These are phyloP conservation scores for Phortica magna DNA, from an alignment of 2,888 invertebrate species.

Conservation along the genomic window DNA sequence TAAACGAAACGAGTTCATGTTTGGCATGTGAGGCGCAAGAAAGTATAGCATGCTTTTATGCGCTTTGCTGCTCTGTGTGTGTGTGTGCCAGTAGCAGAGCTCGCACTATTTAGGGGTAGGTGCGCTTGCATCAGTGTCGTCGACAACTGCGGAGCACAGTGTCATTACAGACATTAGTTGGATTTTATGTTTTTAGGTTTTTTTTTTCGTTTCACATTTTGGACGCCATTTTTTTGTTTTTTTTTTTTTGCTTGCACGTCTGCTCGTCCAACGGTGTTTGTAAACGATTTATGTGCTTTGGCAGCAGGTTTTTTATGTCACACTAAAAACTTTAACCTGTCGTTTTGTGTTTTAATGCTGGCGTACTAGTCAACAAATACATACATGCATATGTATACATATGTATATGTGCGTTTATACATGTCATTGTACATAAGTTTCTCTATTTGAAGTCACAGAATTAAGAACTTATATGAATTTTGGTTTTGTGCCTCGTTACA, in stretches of 20 bases:
- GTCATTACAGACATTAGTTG: constrained; percentile 71
- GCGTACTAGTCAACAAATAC: constrained; percentile 39
- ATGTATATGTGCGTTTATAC: constrained; percentile 3
- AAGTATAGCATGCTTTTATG: constrained; percentile 63
- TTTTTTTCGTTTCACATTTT: background rate
- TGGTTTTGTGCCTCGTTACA: constrained; percentile 78
- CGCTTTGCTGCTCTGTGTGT: too few species aligned
- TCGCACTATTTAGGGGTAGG: constrained; percentile 12
- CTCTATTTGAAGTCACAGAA: too few species aligned
- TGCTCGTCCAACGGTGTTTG: constrained; percentile 18
- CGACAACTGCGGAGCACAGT: constrained; percentile 52
- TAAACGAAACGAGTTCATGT: background rate
- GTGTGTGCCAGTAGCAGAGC: too few species aligned
- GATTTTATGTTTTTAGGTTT: constrained; percentile 32
- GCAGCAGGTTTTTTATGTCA: constrained; percentile 28
- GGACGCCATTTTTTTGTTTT: background rate
- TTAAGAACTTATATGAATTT: constrained; percentile 41
- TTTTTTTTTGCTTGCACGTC: background rate
- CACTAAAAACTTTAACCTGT: constrained; percentile 55
- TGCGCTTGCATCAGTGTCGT: constrained; percentile 47
- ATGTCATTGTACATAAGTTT: constrained; percentile 28
- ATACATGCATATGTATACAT: constrained; percentile 23
- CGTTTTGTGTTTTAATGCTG: constrained; percentile 31
- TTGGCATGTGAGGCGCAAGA: constrained; percentile 32
- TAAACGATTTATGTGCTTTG: constrained; percentile 64